Conservation (phyloP, 2,888 invertebrate species). For the Hypena proboscidalis region DNA sequence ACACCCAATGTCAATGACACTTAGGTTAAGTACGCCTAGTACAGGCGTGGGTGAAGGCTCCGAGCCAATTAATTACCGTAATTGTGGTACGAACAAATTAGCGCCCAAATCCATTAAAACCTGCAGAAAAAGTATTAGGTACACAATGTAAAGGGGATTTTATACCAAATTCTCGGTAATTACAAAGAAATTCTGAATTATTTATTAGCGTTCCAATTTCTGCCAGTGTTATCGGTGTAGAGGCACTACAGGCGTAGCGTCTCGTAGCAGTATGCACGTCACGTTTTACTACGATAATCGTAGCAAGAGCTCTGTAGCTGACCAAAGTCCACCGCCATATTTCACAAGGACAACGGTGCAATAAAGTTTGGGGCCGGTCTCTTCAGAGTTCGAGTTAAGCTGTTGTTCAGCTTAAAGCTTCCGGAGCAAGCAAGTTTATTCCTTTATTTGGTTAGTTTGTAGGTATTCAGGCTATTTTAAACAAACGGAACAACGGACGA, state of each 20-base stretch:
- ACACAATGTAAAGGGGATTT: slow-evolving; percentile 6
- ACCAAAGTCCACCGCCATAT: slow-evolving; percentile 37
- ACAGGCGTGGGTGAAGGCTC: slow-evolving; percentile 4
- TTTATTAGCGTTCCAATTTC: slow-evolving; percentile 45
- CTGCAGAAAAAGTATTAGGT: slow-evolving; percentile 8
- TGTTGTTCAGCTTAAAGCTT: slow-evolving; percentile 10
- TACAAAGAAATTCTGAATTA: slow-evolving; percentile 43
- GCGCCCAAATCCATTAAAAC: slow-evolving; percentile 8
- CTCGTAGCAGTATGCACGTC: slow-evolving; percentile 37
- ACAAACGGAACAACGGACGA: too few species aligned
- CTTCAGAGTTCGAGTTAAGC: slow-evolving; percentile 15
- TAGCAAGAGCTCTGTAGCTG: slow-evolving; percentile 18
- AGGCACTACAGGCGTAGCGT: slow-evolving; percentile 32
- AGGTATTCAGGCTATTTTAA: too few species aligned
- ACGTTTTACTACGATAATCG: slow-evolving; percentile 42
- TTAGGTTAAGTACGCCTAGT: background rate
- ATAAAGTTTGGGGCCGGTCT: slow-evolving; percentile 24
- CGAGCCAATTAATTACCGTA: slow-evolving; percentile 14
- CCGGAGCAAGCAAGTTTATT: too few species aligned
- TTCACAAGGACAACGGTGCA: slow-evolving; percentile 35
- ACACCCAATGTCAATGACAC: background rate
- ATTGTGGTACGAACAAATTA: slow-evolving; percentile 16
- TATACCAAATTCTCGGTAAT: slow-evolving; percentile 14
- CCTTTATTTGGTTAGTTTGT: too few species aligned
- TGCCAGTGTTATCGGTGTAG: slow-evolving; percentile 33